Base-by-base conservation (phyloP, 2,888 invertebrate genomes). In the Drosophila lacicola region DNA sequence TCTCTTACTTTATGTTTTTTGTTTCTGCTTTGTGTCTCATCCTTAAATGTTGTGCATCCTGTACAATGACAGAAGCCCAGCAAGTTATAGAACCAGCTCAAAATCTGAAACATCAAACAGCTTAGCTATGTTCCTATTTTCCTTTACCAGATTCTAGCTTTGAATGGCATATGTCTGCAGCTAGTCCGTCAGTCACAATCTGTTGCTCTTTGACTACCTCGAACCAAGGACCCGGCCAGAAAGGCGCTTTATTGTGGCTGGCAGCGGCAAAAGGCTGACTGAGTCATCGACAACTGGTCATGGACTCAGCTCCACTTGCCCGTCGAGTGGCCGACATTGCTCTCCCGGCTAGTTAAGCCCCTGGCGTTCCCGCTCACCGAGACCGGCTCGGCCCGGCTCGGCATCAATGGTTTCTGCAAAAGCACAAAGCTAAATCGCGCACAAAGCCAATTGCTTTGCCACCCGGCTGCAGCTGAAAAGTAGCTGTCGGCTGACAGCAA, bases 361-460 rank as follows among this genome's bases (percentile, higher is more conserved):
- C 19, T 9, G 10, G 45, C 13, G 39, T 34, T 46, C 21, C 39
- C 21, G 45, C 9, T 17, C 14, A 21, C 50, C n/a, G 11, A 21
- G 14, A 17, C 4, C 47, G 6, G 21, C 14, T 6, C 60, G 21
- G 21, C 21, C 21, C 21, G 21, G 21, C 61, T 54, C 45, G 56
- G 65, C 69, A 73, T 50, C 63, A 67, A 58, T 63, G 53, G 47
- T 45, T 60, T 65, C 62, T 46, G 54, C 36, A 21, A 55, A 65
- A 62, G 64, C 71, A 81, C 81, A 84, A 81, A 73, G 79, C 77
- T 53, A 76, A 86, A 70, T 81, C 74, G 79, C 68, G 66, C 62
- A 82, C 85, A 82, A 82, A 82, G 82, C 79, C 84, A 82, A 82
- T 84, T 82, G 84, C 78, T 58, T 67, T 69, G 51, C 50, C 70